Conservation (phyloP, 2,113 vertebrate genomes). For the Caranx melampygus region DNA sequence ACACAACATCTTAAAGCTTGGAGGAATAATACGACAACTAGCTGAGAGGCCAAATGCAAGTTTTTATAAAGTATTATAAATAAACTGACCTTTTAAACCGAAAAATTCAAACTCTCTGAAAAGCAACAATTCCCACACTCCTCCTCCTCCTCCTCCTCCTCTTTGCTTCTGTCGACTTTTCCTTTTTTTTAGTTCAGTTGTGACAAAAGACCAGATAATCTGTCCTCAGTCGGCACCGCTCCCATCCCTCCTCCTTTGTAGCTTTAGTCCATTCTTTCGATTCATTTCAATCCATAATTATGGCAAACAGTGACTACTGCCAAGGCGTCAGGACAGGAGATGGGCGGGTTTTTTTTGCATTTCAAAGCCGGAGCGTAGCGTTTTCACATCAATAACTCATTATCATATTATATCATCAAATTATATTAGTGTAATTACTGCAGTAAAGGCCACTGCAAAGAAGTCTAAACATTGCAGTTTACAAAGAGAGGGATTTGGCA, state of each 20-base stretch:
- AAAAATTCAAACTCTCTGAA: conserved; percentile 58
- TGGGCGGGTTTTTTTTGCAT: conserved; percentile 51
- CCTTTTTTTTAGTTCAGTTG: conserved; percentile 55
- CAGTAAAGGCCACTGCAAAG: conserved; percentile 14
- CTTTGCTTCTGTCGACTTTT: conserved; percentile 31
- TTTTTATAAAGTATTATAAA: conserved; percentile 2
- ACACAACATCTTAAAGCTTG: neutral
- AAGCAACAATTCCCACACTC: conserved; percentile 39
- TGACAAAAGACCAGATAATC: conserved; percentile 70
- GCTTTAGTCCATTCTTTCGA: conserved; percentile 62
- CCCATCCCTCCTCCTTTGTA: conserved; percentile 66
- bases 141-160: conserved; percentile 37
- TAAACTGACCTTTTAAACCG: conserved; percentile 43
- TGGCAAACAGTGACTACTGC: conserved; percentile 55
- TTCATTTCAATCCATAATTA: conserved; percentile 75
- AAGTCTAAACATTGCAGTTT: conserved; percentile 4
- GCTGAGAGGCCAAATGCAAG: neutral
- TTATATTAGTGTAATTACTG: conserved; percentile 44
- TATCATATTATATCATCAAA: conserved; percentile 47
- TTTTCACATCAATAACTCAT: conserved; percentile 62
- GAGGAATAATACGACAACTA: neutral
- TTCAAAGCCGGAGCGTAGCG: conserved; percentile 36
- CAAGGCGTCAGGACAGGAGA: conserved; percentile 54
- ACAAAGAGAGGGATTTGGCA: conserved; percentile 6
- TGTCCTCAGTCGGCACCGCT: conserved; percentile 63